Evolutionary conservation across 2,888 invertebrate genomes (phyloP), one percentile per base, ranked within the genome.

Genomic region (Diaperis boleti): DNA sequence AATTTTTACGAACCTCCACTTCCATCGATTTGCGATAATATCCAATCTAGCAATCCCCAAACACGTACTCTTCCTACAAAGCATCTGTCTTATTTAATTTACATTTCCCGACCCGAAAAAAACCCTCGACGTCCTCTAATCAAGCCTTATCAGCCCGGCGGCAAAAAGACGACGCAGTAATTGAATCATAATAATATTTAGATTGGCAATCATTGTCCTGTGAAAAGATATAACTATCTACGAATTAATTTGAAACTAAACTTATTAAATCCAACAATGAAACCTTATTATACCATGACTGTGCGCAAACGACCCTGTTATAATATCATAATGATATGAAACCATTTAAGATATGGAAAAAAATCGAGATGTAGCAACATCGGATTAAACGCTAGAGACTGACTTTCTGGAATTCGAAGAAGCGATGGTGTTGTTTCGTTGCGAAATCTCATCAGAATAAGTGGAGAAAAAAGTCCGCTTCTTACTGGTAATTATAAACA

Each of bases 191-290:
- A 42, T 55, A 56, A 56, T 56, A 56, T 56, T 56, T 56, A 56
- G 44, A 56, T 56, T 56, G 56, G 56, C 45, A 45, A 42, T 45
- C 31, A 56, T 56, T 56, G 45, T 18, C 11, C 18, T 22, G 7
- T 56, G 56, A 56, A 56, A 56, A 45, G 56, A 18, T 44, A 37
- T 13, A 41, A 13, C 44, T 33, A 55, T 56, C 56, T 44, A 56
- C 35, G 35, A 56, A 56, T 56, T 56, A 56, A 56, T 56, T 56
- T 45, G 56, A 56, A 56, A 56, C 45, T 56, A 56, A 56, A 56
- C 56, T 56, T 56, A 45, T 56, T 56, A 56, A 10, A 17, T 33
- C 15, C 45, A 35, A 56, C 56, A 56, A 56, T 56, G 56, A 45
- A 45, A 42, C 11, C 18, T 56, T 56, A 56, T 56, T 56, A 56